Conservation (phyloP, 2,113 vertebrate species). For the Tupaia tana region DNA sequence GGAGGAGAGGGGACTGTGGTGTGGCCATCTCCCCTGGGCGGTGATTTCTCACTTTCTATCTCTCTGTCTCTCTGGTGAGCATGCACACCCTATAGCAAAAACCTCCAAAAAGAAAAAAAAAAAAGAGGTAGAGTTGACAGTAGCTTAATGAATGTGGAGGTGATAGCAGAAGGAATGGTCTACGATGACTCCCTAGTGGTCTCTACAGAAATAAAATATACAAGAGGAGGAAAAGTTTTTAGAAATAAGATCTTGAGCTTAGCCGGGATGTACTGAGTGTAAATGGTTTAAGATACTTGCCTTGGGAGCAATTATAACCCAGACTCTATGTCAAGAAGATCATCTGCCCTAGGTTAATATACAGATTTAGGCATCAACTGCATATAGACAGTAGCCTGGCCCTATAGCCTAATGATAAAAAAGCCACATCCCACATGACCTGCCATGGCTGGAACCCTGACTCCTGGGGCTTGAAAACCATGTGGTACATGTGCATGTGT, state of each 20-base stretch:
- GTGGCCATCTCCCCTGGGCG: too few species aligned
- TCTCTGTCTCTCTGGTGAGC: too few species aligned
- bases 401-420: too few species aligned
- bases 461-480: too few species aligned
- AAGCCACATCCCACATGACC: too few species aligned
- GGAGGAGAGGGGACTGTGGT: too few species aligned
- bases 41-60: too few species aligned
- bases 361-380: neutral
- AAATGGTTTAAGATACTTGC: neutral
- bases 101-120: too few species aligned
- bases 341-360: neutral
- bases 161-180: neutral
- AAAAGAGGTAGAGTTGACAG: too few species aligned
- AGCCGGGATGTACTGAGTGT: neutral
- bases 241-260: neutral
- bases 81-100: too few species aligned
- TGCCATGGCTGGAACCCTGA: too few species aligned
- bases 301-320: neutral
- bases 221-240: neutral
- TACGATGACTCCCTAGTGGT: neutral
- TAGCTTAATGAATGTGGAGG: neutral
- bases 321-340: conserved; percentile 32
- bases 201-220: neutral
- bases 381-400: neutral
- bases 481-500: too few species aligned